Evolutionary conservation across 2,888 invertebrate species (phyloP), one percentile per base, ranked within the genome.

Genomic region (Eupithecia pulchellata): DNA sequence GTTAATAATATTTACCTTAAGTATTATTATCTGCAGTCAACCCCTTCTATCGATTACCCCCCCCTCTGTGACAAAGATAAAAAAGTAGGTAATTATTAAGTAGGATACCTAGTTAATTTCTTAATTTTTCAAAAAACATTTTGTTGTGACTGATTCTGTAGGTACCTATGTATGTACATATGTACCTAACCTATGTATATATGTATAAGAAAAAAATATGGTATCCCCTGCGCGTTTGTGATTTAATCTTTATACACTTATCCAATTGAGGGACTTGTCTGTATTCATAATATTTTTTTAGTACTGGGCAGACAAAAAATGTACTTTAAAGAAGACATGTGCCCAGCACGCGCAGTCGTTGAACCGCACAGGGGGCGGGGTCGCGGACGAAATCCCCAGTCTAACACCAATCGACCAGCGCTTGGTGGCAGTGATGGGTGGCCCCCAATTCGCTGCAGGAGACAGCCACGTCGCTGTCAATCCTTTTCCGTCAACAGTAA

Each of bases 301-400:
- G 66, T 69, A 61, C 66, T 69, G 66, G 69, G 62, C 69, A 36
- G 65, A 69, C 25, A 69, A 66, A 25, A 69, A 66, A 36, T 69
- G 65, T 36, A 34, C 52, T 14, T 32, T 69, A n/a, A 69, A 69
- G 60, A 69, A 47, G 34, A 61, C n/a, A 20, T 64, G 60, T 57
- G 58, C 57, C 30, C 52, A 47, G 39, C 55, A 47, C 17, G 39
- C n/a, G 32, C 39, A 36, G 27, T 64, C 64, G 32, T 34, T 58
- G 64, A 64, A 30, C 25, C 65, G 66, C 20, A 65, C 52, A 14
- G 61, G 52, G 17, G 65, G 69, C 34, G 69, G 36, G 36, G 39
- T 39, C 39, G 39, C 39, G 39, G 39, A 39, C 39, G 39, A 6
- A 39, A 39, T 39, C 39, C 25, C 17, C 47, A 27, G 30, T 36